Evolutionary conservation across 1,140 invertebrate genomes (phyloP), one percentile per base, ranked within the genome.

Genomic region (Bombus polaris): DNA sequence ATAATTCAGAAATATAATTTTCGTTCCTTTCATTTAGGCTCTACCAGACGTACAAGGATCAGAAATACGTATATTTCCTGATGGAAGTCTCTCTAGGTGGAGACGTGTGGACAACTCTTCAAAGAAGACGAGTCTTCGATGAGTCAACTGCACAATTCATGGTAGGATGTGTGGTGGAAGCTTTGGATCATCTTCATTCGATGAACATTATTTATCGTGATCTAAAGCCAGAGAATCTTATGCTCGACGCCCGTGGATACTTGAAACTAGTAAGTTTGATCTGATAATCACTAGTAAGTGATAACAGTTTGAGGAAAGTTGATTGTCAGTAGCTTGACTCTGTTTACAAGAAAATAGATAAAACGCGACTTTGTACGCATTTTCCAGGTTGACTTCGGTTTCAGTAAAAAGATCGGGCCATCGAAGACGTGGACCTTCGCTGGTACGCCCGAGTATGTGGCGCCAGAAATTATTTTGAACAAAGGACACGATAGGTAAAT

Each of bases 341-440:
- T 25, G 25, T 32, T 32, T 10, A 8, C 25, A 8, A 10, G 1
- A 37, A 25, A 35, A 35, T 6, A 37, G 15, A 59, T 32, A 2
- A 74, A 75, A 57, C 12, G 47, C 6, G 1, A 76, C 3, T 3
- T 32, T 39, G 39, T 12, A 1, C 28, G 22, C 10, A n/a, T 47
- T 68, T 4, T 75, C 57, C 70, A 93, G 97, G 98, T 99, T 42
- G 99, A 99, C 95, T 99, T 99, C 95, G 99, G 99, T n/a, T 99
- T 99, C 94, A 98, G 99, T 15, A 99, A 99, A 95, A 96, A 97
- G 88, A 96, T 99, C 68, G 96, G 97, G 5, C 94, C 95, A 4
- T 96, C 97, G 68, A 99, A 99, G 95, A 99, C 99, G 0, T 99
- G 98, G 97, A 99, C 99, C 4, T 99, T 99, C 95, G 99, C 99